These are phyloP conservation scores for Leptinotarsa juncta DNA, from an alignment of 2,888 invertebrate genomes.

Conservation along the genomic window DNA sequence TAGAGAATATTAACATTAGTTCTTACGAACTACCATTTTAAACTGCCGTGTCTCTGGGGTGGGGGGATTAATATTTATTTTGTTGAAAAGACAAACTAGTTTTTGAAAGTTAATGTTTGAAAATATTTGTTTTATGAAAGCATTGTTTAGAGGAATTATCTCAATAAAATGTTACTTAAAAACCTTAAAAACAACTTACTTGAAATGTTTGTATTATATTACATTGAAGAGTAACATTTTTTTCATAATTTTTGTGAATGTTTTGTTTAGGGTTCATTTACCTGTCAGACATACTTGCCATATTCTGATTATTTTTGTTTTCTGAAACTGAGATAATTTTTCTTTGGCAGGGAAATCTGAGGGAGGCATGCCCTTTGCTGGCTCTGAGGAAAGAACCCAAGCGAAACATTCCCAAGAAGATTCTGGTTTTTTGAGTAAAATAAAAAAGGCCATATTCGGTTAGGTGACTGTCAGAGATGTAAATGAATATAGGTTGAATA, in stretches of 20 bases:
- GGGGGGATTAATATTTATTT: too few relatives aligned
- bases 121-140: too few relatives aligned
- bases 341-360: constrained; percentile 64
- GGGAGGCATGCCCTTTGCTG: constrained; percentile 65
- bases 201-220: too few relatives aligned
- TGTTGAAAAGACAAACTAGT: not conserved
- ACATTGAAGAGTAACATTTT: too few relatives aligned
- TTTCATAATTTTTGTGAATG: constrained; percentile 36
- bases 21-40: too few relatives aligned
- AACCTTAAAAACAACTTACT: not conserved
- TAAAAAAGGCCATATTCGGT: constrained; percentile 73
- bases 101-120: too few relatives aligned
- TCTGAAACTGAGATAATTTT: constrained; percentile 48
- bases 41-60: too few relatives aligned
- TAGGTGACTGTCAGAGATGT: constrained; percentile 53
- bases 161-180: not conserved
- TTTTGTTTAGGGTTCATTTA: constrained; percentile 51
- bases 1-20: too few relatives aligned
- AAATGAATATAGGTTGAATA: constrained; percentile 28
- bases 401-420: constrained; percentile 64
- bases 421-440: constrained; percentile 69
- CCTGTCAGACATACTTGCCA: not conserved
- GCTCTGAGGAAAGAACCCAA: constrained; percentile 67
- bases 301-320: constrained; percentile 21
- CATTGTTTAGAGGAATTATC: too few relatives aligned